Evolutionary conservation across 2,797 vertebrate species (phyloP), one percentile per base, ranked within the genome.

Genomic region (Rhinophrynus dorsalis): DNA sequence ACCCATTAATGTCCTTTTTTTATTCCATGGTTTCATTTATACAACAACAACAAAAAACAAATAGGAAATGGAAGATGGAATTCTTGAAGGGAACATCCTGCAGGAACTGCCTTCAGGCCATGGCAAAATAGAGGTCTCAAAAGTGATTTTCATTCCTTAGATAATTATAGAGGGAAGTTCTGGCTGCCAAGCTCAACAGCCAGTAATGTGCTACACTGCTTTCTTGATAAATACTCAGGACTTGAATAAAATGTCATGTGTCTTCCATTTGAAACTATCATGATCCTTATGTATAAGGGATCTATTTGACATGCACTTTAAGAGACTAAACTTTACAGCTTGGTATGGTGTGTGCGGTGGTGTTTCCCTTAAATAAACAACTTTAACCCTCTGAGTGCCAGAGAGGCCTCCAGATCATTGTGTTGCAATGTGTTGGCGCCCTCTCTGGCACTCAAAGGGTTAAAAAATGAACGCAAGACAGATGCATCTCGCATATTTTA

Each of bases 81-180:
- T 54, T 61, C 35, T 52, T 33, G 35, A 30, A 60, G 20, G 35
- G 32, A 51, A 47, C 61, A 51, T 65, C 54, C 54, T 73, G 54
- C 35, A 50, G 44, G 33, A 58, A 45, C 61, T 20, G 33, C 17
- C 8, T 23, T 58, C 13, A 35, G 21, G 17, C 12, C 11, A 40
- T 26, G 26, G 12, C 33, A 26, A 30, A 57, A n/a, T 29, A 50
- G 18, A 50, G 48, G 29, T 47, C 47, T 56, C 38, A 37, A 20
- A 45, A 65, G 58, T 72, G 47, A 58, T 69, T 72, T 44, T 33
- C 24, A 60, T 58, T 33, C 44, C n/a, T 23, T 33, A 65, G 33
- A 15, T 44, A 52, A 20, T 47, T 55, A 38, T 29, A 29, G 13
- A 12, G 57, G 37, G 26, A 60, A 60, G 57, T 29, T 2, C 51